phyloP scores from a whole-genome alignment of 2,113 vertebrate genomes.

The Diadophis punctatus region DNA sequence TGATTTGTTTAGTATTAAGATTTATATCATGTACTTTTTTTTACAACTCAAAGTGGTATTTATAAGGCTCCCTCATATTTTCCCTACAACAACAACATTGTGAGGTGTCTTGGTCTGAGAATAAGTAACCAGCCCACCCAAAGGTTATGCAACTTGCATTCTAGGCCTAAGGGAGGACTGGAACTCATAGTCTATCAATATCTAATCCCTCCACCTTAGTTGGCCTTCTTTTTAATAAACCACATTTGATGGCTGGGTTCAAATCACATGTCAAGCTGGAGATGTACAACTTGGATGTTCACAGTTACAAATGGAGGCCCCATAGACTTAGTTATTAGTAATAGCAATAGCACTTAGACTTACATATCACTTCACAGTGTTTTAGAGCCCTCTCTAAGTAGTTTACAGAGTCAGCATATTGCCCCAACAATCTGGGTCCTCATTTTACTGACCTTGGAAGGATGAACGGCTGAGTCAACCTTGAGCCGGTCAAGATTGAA shows the following conservation, averaged over 20 bases:
- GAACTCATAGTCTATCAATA: not conserved
- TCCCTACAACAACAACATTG: not conserved
- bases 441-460: not conserved
- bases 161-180: not conserved
- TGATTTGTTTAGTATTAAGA: not conserved
- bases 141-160: not conserved
- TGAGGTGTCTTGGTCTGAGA: not conserved
- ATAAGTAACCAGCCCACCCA: not conserved
- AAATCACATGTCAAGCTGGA: not conserved
- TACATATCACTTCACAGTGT: not conserved
- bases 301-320: not conserved
- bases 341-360: not conserved
- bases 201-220: not conserved
- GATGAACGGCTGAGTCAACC: not conserved
- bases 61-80: not conserved
- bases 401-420: not conserved
- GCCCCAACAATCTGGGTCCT: not conserved
- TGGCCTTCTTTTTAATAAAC: not conserved
- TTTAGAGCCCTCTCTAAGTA: not conserved
- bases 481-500: not conserved
- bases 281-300: not conserved
- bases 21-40: not conserved
- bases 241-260: not conserved
- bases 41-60: not conserved
- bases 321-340: not conserved